phyloP scores from a whole-genome alignment of 2,113 vertebrate species.

The Lanius collurio region DNA sequence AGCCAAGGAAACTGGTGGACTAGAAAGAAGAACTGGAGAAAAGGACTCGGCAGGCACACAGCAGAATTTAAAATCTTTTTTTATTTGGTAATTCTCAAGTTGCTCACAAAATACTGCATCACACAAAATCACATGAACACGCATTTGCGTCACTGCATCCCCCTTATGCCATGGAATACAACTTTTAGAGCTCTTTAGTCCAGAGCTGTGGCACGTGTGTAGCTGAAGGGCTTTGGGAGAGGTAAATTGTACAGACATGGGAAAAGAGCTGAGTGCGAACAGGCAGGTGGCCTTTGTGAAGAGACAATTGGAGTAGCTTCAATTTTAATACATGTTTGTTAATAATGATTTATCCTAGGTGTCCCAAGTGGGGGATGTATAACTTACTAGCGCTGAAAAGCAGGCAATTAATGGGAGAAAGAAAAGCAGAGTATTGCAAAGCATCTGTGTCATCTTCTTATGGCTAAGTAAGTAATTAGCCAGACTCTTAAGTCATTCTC shows the following conservation, averaged over 20 bases:
- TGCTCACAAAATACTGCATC: neutral
- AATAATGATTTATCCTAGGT: neutral
- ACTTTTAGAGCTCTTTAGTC: neutral
- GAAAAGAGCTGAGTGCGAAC: neutral
- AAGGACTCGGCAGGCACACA: neutral
- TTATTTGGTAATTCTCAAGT: neutral
- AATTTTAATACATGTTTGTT: neutral
- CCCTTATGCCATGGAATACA: neutral
- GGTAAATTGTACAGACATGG: fast-evolving
- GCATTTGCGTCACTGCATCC: neutral
- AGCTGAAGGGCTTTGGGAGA: neutral
- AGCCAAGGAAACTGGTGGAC: neutral
- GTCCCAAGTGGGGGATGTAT: neutral
- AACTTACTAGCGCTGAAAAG: neutral
- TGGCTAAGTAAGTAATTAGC: neutral
- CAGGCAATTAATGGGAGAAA: neutral
- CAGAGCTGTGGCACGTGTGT: neutral
- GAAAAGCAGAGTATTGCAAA: neutral
- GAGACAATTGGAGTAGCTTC: neutral
- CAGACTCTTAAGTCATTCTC: neutral
- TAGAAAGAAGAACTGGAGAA: neutral
- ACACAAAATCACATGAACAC: neutral
- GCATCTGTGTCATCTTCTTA: neutral
- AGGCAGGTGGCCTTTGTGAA: neutral
- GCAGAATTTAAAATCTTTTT: neutral